Conservation (phyloP, 2,113 vertebrate species). For the Podarcis raffonei region DNA sequence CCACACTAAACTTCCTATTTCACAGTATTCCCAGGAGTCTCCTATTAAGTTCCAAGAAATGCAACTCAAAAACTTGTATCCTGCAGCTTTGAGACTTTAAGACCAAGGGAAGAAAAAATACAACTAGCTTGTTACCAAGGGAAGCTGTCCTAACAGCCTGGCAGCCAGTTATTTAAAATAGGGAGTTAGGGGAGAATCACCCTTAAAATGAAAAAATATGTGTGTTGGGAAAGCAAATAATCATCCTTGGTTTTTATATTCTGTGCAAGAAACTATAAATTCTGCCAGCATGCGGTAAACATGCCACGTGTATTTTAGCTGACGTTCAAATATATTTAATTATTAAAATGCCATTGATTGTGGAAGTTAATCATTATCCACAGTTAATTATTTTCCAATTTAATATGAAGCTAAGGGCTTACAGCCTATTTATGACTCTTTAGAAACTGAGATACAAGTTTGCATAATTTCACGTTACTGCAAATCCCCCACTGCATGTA, state of each 20-base stretch:
- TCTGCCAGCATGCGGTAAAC: not conserved
- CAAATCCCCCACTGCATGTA: not conserved
- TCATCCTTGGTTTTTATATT: not conserved
- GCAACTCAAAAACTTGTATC: conserved; percentile 45
- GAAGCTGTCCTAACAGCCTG: conserved; percentile 36
- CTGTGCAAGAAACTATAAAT: not conserved
- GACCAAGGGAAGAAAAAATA: not conserved
- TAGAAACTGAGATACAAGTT: not conserved
- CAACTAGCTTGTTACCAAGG: conserved; percentile 4
- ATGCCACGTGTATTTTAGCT: not conserved
- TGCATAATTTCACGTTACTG: not conserved
- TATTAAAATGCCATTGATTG: conserved; percentile 23
- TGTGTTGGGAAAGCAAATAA: not conserved
- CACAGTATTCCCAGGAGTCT: conserved; percentile 41
- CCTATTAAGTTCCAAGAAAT: conserved; percentile 57
- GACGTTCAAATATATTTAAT: conserved; percentile 20
- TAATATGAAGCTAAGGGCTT: conserved; percentile 4
- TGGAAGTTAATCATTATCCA: conserved; percentile 16
- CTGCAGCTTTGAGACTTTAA: conserved; percentile 54
- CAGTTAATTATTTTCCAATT: not conserved
- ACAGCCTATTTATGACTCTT: not conserved
- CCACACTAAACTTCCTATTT: conserved; percentile 58
- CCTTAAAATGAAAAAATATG: rapidly evolving
- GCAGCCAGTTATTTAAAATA: not conserved
- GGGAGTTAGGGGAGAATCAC: too few species aligned